Base-by-base conservation (phyloP, 1,140 invertebrate genomes). In the Drosophila rufa region DNA sequence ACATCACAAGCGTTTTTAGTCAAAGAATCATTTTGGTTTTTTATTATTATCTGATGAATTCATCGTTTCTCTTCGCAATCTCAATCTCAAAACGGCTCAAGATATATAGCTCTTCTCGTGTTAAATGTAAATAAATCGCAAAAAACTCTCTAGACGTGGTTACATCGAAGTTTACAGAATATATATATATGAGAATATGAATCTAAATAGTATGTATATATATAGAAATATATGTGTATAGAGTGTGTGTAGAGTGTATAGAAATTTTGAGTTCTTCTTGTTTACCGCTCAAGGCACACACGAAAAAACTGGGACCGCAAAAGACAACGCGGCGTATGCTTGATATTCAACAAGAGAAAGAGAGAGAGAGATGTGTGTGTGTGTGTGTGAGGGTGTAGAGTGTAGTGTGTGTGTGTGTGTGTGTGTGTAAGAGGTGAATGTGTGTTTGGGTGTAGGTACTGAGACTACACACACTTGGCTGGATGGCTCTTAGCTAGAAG, bases 1-100 rank as follows among this genome's bases (percentile, higher is more conserved):
- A 93, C 93, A 89, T 87, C 69, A 91, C 87, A 91, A 91, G 87
- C 87, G 87, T 91, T 91, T 91, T 91, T 91, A 91, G 84, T 91
- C 87, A 91, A 91, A 91, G 87, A 91, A 91, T 89, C 82, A 81
- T 91, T 22, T 91, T 68, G 70, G 58, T 80, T 91, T 91, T 82
- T 82, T 87, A 77, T 73, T 77, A 77, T 77, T 77, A 77, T 77
- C 73, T 33, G 83, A 80, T 66, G 67, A 73, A 84, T 84, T 84
- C 74, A 84, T 89, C 77, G 85, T 90, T 90, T 90, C 84, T 89
- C 80, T 68, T 78, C 64, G 48, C 56, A 57, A 67, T 80, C 58
- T 61, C 59, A 80, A 57, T 73, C 51, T 71, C 66, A 73, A 73
- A 40, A 25, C 27, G 50, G 38, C 30, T 47, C 67, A 25, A 70